Conservation (phyloP, 1,140 invertebrate genomes). For the Batillaria attramentaria region DNA sequence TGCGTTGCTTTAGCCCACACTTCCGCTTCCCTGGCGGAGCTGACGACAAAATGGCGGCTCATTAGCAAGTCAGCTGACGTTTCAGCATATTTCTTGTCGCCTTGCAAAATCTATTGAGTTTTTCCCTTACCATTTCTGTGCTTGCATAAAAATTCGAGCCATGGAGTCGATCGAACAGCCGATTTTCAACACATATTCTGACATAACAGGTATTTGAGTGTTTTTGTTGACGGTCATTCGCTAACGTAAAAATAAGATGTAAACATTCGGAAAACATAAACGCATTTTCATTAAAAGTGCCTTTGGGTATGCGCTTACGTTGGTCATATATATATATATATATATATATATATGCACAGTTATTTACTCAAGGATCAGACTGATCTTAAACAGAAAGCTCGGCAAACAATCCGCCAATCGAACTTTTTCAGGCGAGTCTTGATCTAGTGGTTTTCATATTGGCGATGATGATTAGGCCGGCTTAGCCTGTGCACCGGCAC, state of each 20-base stretch:
- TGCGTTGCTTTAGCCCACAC: too few relatives aligned
- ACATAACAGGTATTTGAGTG: background rate
- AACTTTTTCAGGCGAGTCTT: too few relatives aligned
- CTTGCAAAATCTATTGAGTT: too few relatives aligned
- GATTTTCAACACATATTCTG: background rate
- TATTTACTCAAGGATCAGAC: background rate
- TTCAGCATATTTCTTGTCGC: too few relatives aligned
- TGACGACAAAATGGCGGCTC: background rate
- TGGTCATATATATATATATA: background rate
- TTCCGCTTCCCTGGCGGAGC: background rate
- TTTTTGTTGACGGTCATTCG: background rate
- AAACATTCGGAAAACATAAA: background rate
- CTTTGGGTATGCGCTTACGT: background rate
- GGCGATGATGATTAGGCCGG: too few relatives aligned
- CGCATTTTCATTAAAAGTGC: background rate
- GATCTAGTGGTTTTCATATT: too few relatives aligned
- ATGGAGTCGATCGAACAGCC: background rate
- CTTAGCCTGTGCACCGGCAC: too few relatives aligned
- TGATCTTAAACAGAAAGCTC: background rate
- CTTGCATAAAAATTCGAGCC: too few relatives aligned
- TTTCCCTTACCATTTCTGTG: too few relatives aligned
- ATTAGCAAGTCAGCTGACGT: background rate
- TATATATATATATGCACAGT: background rate
- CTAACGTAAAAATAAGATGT: background rate
- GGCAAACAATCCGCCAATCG: background rate